phyloP scores from a whole-genome alignment of 2,888 invertebrate genomes.

The Stramonita haemastoma region DNA sequence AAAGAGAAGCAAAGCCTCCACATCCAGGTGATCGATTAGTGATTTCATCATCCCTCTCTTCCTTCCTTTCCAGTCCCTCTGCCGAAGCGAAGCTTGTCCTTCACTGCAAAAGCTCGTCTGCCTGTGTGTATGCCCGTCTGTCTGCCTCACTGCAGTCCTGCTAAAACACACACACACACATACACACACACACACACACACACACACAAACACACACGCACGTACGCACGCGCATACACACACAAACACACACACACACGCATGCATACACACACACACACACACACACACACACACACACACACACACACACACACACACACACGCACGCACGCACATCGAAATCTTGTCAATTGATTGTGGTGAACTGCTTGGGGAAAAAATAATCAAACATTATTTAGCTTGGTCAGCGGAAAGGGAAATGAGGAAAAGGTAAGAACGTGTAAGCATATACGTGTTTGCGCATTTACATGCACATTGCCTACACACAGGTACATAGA shows the following conservation, averaged over 20 bases:
- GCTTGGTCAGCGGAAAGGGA: neutral
- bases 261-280: neutral
- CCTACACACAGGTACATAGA: neutral
- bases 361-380: neutral
- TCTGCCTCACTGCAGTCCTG: too few relatives aligned
- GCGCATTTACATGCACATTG: neutral
- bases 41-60: too few relatives aligned
- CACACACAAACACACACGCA: neutral
- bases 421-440: neutral
- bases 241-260: neutral
- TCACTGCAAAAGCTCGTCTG: too few relatives aligned
- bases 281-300: conserved; percentile 9
- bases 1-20: too few relatives aligned
- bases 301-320: neutral
- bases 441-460: neutral
- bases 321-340: neutral
- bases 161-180: neutral
- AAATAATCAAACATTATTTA: neutral
- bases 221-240: neutral
- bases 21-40: too few relatives aligned
- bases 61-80: too few relatives aligned
- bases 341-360: neutral
- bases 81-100: too few relatives aligned
- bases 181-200: neutral
- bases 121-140: too few relatives aligned